phyloP scores from a whole-genome alignment of 1,140 invertebrate species.

The Sitobion miscanthi region DNA sequence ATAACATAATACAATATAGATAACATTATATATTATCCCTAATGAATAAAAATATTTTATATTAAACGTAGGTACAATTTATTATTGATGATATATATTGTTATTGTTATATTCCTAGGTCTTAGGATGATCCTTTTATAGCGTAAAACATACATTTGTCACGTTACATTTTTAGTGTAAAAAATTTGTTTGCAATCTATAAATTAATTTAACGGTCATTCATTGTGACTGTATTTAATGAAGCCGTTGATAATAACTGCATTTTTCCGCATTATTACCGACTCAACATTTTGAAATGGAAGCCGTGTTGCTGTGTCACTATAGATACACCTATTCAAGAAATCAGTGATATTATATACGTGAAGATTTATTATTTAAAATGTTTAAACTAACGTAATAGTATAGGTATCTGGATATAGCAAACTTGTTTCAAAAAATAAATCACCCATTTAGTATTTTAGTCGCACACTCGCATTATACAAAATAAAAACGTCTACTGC shows the following conservation, averaged over 20 bases:
- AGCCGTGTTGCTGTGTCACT: too few relatives aligned
- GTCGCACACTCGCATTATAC: background rate
- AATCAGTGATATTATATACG: background rate
- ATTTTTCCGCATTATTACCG: background rate
- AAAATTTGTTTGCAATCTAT: background rate
- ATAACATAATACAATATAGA: background rate
- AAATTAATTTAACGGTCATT: background rate
- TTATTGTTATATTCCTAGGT: background rate
- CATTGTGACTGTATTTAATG: background rate
- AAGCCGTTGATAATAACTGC: background rate
- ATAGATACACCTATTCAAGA: background rate
- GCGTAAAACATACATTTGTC: background rate
- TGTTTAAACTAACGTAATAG: background rate
- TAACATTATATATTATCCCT: background rate
- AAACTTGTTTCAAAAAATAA: constrained; percentile 16
- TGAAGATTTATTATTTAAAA: background rate
- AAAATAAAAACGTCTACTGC: background rate
- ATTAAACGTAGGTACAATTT: background rate
- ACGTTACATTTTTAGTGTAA: background rate
- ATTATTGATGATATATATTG: background rate
- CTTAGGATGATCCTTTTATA: background rate
- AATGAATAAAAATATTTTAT: background rate
- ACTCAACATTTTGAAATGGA: background rate
- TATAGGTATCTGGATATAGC: background rate
- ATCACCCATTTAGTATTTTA: constrained; percentile 24